Base-by-base conservation (phyloP, 2,797 vertebrate genomes). In the Catharus ustulatus region DNA sequence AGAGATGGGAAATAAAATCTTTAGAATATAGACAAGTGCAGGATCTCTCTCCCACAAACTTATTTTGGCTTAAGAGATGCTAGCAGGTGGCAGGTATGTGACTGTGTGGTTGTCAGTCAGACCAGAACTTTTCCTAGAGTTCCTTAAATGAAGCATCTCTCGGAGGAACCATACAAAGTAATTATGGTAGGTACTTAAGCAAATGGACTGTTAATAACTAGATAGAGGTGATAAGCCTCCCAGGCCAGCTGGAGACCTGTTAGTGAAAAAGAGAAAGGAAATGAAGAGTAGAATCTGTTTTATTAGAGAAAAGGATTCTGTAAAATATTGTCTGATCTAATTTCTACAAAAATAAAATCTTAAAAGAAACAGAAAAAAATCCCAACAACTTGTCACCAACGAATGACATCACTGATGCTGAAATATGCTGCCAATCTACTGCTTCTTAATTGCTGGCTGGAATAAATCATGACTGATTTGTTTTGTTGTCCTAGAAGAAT, bases 121-220 rank as follows among this genome's bases (percentile, higher is more conserved):
- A 97, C 81, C 97, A 98, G 96, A 97, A 97, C 94, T 98, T 97
- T 96, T 97, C 90, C 93, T 82, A 71, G 93, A 93, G 89, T 97
- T 98, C 87, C 91, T 97, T 96, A 97, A 97, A 96, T 91, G 92
- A 94, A 87, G 86, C 58, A 15, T 92, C 83, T 97, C 98, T 98
- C 97, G 0, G 84, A 97, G 98, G 98, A 97, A 96, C 94, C 80
- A 96, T 97, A 93, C 94, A 95, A 96, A 94, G 96, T 97, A 98
- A 98, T 97, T 97, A 98, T 83, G 93, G 96, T 93, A 96, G 97
- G 97, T 97, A 98, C 97, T 98, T 98, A 98, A 98, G 97, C 97
- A 98, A 98, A 98, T 98, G 97, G 97, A 96, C 97, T 98, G 97
- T 98, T 98, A 98, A 98, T 98, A 97, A 97, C 95, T 97, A 98